A percentile compares a stretch with the other conserved stretches of the same genome.
Conservation (phyloP, 64 coral and sea anemone genomes). For the Astreopora myriophthalma region DNA sequence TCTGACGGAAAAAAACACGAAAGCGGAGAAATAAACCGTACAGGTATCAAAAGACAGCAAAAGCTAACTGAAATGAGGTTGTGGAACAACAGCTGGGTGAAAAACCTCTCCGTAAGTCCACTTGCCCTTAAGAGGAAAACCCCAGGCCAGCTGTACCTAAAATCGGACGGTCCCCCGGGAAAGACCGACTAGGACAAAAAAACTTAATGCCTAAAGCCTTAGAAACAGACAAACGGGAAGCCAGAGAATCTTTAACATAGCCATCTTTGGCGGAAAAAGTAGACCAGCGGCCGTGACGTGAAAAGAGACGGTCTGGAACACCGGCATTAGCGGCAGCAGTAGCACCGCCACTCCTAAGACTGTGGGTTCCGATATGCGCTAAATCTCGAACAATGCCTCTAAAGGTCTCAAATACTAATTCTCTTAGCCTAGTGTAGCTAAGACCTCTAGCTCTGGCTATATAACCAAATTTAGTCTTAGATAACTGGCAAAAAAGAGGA, state of each 20-base stretch:
- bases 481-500: not conserved
- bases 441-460: not conserved
- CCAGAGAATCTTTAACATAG: not conserved
- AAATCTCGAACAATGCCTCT: not conserved
- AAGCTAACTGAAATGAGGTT: not conserved
- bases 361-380: not conserved
- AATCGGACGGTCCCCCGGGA: not conserved
- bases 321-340: not conserved
- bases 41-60: not conserved
- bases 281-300: not conserved
- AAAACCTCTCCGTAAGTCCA: not conserved
- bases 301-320: too few relatives aligned
- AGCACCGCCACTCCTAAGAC: slow-evolving; percentile 3
- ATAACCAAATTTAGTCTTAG: not conserved
- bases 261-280: not conserved
- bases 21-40: not conserved
- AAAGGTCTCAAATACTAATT: not conserved
- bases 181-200: not conserved
- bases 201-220: slow-evolving; percentile 14
- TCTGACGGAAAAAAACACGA: not conserved
- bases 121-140: not conserved
- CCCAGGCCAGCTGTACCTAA: not conserved
- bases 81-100: not conserved
- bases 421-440: slow-evolving; percentile 4
- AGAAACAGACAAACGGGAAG: slow-evolving; percentile 12